phyloP scores from a whole-genome alignment of 2,113 vertebrate species.

The Tachysurus vachellii region DNA sequence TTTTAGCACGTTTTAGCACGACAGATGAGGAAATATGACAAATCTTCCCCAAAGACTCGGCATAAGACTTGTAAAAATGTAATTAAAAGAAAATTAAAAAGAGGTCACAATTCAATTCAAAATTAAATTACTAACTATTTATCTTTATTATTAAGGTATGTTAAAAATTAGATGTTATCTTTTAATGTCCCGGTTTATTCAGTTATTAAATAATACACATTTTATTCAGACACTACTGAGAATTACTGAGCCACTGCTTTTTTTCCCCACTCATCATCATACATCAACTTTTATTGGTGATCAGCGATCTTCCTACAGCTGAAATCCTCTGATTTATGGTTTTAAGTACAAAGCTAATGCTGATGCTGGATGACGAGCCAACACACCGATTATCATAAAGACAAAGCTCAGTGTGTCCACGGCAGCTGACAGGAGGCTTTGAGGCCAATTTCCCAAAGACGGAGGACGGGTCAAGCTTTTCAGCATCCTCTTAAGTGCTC shows the following conservation, averaged over 20 bases:
- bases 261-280: background rate
- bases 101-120: background rate
- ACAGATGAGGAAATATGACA: background rate
- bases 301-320: background rate
- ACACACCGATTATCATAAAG: constrained; percentile 20
- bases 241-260: background rate
- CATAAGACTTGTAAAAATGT: background rate
- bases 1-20: background rate
- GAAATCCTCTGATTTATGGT: constrained; percentile 22
- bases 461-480: background rate
- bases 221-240: background rate
- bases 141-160: background rate
- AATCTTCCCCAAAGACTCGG: background rate
- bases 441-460: background rate
- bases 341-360: background rate
- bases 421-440: background rate
- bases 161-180: background rate
- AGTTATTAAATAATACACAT: background rate
- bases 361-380: constrained; percentile 1
- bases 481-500: background rate
- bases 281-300: background rate
- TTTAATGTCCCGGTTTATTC: background rate
- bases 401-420: background rate
- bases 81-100: background rate
- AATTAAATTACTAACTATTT: background rate